A percentile compares a stretch with the other conserved stretches of the same genome.
phyloP scores from a whole-genome alignment of 2,888 invertebrate species.

The Phlogophora meticulosa region DNA sequence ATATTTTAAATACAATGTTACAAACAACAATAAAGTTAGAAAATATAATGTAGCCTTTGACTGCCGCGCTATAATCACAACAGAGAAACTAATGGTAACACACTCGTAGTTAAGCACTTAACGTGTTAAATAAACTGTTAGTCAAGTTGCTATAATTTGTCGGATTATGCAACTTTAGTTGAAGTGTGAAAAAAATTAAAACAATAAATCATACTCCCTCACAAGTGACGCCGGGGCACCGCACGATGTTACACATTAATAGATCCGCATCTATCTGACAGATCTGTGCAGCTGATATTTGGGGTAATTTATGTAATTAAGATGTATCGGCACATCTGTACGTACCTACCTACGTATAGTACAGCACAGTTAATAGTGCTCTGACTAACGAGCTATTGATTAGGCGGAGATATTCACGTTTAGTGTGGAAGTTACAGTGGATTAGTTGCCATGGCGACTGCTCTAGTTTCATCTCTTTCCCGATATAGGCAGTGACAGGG shows the following conservation, averaged over 20 bases:
- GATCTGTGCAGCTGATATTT: slow-evolving; percentile 62
- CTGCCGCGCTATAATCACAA: too few species aligned
- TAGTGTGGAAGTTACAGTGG: slow-evolving; percentile 19
- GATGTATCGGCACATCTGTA: slow-evolving; percentile 60
- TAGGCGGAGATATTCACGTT: slow-evolving; percentile 35
- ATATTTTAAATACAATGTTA: too few species aligned
- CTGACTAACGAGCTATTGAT: slow-evolving; percentile 61
- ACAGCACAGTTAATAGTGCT: slow-evolving; percentile 16
- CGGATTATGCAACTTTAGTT: too few species aligned
- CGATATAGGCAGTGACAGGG: not conserved
- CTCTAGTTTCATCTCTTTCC: slow-evolving; percentile 1
- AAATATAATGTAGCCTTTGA: too few species aligned
- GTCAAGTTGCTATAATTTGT: too few species aligned
- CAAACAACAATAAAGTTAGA: too few species aligned
- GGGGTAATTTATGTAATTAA: slow-evolving; percentile 67
- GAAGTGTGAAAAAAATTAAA: too few species aligned
- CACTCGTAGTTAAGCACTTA: too few species aligned
- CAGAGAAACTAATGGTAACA: too few species aligned
- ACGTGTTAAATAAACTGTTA: too few species aligned
- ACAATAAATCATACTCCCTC: not conserved
- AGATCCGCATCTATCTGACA: slow-evolving; percentile 34
- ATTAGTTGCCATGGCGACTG: not conserved
- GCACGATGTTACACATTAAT: slow-evolving; percentile 32
- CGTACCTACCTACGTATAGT: slow-evolving; percentile 9
- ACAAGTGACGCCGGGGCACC: not conserved